A percentile compares a stretch with the other conserved stretches of the same genome.
These are phyloP conservation scores for Mycetomoellerius zeteki DNA, from an alignment of 1,140 invertebrate genomes.

Conservation along the genomic window DNA sequence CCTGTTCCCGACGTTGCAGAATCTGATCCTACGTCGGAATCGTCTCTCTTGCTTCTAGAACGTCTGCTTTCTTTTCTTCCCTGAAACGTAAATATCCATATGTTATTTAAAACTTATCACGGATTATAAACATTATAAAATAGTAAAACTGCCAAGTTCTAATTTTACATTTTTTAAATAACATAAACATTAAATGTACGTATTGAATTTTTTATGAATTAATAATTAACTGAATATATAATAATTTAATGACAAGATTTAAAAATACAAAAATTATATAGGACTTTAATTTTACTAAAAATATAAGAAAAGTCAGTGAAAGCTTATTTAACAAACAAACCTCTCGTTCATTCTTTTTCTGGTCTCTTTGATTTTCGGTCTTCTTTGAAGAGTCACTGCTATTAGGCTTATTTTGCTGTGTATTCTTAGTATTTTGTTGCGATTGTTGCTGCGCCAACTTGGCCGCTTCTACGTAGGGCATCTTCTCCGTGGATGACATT, in stretches of 20 bases:
- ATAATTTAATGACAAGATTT: background rate
- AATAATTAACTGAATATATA: background rate
- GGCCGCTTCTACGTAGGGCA: slow-evolving; percentile 78
- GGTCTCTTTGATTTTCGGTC: background rate
- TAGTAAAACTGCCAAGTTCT: background rate
- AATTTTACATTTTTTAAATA: slow-evolving; percentile 17
- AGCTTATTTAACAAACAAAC: slow-evolving; percentile 49
- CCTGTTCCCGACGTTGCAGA: slow-evolving; percentile 50
- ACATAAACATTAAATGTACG: background rate
- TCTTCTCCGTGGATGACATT: slow-evolving; percentile 78
- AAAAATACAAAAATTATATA: slow-evolving; percentile 7
- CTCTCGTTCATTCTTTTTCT: slow-evolving; percentile 52
- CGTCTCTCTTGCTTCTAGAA: slow-evolving; percentile 17
- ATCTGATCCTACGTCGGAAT: slow-evolving; percentile 32
- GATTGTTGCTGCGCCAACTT: slow-evolving; percentile 67
- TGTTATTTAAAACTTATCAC: background rate
- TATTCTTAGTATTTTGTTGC: slow-evolving; percentile 47
- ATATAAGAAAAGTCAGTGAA: slow-evolving; percentile 46
- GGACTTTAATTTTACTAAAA: slow-evolving; percentile 43
- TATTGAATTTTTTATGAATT: background rate
- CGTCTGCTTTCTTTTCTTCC: slow-evolving; percentile 25
- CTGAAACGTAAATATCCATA: background rate
- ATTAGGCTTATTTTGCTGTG: slow-evolving; percentile 27
- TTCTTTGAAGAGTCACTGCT: slow-evolving; percentile 35
- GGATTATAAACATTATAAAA: background rate